A percentile compares a stretch with the other conserved stretches of the same genome.
phyloP scores from a whole-genome alignment of 2,113 vertebrate species.

The Pterocles orientalis region DNA sequence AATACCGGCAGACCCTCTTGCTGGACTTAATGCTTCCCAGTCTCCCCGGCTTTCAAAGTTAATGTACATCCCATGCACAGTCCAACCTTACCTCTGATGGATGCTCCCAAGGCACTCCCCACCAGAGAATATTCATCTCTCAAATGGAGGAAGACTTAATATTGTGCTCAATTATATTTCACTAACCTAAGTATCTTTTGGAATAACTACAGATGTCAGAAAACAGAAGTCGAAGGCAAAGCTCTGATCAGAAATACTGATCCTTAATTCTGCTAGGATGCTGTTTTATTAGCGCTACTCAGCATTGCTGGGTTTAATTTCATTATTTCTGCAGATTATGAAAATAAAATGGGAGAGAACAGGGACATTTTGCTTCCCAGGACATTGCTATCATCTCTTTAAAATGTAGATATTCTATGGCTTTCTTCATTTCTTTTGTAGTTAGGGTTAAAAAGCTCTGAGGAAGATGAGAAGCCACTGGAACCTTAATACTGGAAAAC shows the following conservation, averaged over 20 bases:
- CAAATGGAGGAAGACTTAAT: neutral
- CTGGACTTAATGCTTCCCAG: neutral
- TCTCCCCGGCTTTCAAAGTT: neutral
- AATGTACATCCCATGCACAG: neutral
- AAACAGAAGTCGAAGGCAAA: neutral
- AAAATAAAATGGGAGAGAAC: neutral
- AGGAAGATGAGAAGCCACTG: neutral
- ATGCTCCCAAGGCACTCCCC: neutral
- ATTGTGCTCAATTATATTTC: neutral
- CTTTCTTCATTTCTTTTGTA: neutral
- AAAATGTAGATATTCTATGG: neutral
- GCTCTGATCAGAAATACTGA: constrained; percentile 41
- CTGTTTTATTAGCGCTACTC: neutral
- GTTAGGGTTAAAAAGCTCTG: neutral
- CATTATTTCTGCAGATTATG: neutral
- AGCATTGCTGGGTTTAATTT: neutral
- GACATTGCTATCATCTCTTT: neutral
- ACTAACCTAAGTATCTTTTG: neutral
- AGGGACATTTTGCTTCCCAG: constrained; percentile 9
- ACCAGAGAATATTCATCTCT: neutral
- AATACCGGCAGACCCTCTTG: neutral
- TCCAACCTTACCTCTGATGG: constrained; percentile 31
- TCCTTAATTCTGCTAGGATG: constrained; percentile 1
- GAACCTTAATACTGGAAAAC: constrained; percentile 36
- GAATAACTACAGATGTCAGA: neutral